Conservation (phyloP, 23 tunicate genomes). For the Pegea sp. region DNA sequence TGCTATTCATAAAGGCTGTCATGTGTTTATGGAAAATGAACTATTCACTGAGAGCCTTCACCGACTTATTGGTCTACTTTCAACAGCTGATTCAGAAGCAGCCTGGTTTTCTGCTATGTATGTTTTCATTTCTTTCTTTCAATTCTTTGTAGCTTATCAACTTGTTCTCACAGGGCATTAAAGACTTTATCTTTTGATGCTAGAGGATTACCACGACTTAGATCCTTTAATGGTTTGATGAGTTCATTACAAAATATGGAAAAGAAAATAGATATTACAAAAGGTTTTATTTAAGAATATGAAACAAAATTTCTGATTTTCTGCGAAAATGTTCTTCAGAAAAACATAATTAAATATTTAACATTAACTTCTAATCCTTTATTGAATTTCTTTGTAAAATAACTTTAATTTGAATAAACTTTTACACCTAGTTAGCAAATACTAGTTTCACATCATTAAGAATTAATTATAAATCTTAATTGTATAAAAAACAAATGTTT, state of each 20-base stretch:
- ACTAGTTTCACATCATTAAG: not conserved
- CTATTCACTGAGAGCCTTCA: constrained; percentile 14
- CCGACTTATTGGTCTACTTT: constrained; percentile 29
- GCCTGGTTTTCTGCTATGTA: constrained; percentile 90
- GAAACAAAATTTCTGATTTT: too few species aligned
- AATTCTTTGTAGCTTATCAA: not conserved
- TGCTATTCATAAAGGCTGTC: constrained; percentile 46
- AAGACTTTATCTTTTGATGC: not conserved
- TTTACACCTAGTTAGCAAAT: not conserved
- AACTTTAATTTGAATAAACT: not conserved
- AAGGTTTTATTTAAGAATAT: not conserved
- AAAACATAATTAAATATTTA: too few species aligned
- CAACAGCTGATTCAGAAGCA: constrained; percentile 62
- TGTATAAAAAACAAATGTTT: not conserved
- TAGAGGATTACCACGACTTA: not conserved
- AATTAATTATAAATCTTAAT: not conserved
- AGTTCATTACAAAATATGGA: not conserved
- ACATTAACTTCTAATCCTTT: too few species aligned
- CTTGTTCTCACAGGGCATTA: not conserved
- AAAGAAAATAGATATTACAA: not conserved
- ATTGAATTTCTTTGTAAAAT: not conserved
- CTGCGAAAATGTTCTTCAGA: too few species aligned
- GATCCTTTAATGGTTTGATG: not conserved
- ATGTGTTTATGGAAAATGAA: constrained; percentile 17
- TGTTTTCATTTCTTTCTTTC: constrained; percentile 3